Base-by-base conservation (phyloP, 2,797 vertebrate genomes). In the Megaceryle alcyon region DNA sequence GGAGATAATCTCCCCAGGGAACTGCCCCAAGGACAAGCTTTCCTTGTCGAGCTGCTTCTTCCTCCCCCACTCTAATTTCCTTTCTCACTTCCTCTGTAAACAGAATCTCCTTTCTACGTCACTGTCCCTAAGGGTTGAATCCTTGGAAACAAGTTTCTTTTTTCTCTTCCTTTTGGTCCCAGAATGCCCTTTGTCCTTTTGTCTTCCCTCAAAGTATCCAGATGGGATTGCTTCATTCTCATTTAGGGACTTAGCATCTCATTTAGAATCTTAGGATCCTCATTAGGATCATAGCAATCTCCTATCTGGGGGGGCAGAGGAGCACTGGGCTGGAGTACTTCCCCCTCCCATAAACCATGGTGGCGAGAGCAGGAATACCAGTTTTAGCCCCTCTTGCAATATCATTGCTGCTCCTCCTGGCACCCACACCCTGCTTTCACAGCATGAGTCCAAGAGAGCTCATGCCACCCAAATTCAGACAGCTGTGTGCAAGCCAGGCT, bases 31-130 rank as follows among this genome's bases (percentile, higher is more conserved):
- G 82, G 53, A 86, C 4, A 5, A 80, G 75, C 46, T 79, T 82
- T 82, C 9, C 0, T 28, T 57, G n/a, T 44, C 3, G 3, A 72
- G 10, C 69, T 63, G 46, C 46, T 75, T 35, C 31, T 69, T 66
- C 54, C 59, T 72, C 60, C 64, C 35, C 39, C 15, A 44, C 71
- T 53, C 69, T 35, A 49, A 65, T 65, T 87, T 96, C 88, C 80
- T 59, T 83, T 46, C 61, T 83, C 17, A 15, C 31, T 93, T 93
- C 73, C 81, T 86, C 80, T 0, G 1, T 88, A 95, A 95, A 95
- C 53, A 88, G 75, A 90, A 86, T 86, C 78, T 85, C 86, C 92
- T 76, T 82, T 59, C 81, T 73, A 86, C 9, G 13, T 82, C 84
- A 91, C 44, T 73, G 70, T n/a, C 33, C 56, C 85, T 64, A 68